A percentile compares a stretch with the other conserved stretches of the same genome.
Conservation (phyloP, 2,888 invertebrate genomes). For the Drosophila percnosoma region DNA sequence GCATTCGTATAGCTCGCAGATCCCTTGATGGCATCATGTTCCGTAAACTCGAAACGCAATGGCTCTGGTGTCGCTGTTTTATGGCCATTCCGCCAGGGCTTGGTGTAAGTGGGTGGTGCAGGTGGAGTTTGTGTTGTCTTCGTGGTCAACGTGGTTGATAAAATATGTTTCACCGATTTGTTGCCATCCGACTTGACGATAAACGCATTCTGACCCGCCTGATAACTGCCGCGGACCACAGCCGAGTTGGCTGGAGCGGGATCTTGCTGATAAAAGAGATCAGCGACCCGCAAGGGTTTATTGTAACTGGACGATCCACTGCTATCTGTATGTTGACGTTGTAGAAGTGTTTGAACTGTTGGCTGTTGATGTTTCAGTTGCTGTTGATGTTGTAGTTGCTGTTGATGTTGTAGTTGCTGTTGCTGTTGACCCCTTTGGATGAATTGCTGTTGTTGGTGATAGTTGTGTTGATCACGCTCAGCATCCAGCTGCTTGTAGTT, state of each 20-base stretch:
- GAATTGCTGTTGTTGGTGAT: constrained; percentile 59
- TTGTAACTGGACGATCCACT: constrained; percentile 56
- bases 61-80: constrained; percentile 77
- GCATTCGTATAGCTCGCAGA: constrained; percentile 77
- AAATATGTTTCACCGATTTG: constrained; percentile 77
- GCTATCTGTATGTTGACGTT: constrained; percentile 40
- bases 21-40: constrained; percentile 82
- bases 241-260: constrained; percentile 62
- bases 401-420: constrained; percentile 31
- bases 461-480: constrained; percentile 61
- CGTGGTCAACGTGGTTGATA: constrained; percentile 60
- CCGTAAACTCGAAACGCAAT: constrained; percentile 83
- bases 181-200: constrained; percentile 82
- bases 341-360: constrained; percentile 11
- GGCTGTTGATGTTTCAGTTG: constrained; percentile 40
- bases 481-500: constrained; percentile 80
- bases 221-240: constrained; percentile 80
- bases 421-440: constrained; percentile 59
- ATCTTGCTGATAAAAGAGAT: constrained; percentile 75
- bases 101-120: constrained; percentile 43
- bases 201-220: constrained; percentile 79
- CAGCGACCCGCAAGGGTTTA: constrained; percentile 59
- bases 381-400: constrained; percentile 14
- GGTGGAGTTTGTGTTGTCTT: constrained; percentile 53
- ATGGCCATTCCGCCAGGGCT: constrained; percentile 52